phyloP scores from a whole-genome alignment of 2,797 vertebrate species.

The Spheniscus humboldti region DNA sequence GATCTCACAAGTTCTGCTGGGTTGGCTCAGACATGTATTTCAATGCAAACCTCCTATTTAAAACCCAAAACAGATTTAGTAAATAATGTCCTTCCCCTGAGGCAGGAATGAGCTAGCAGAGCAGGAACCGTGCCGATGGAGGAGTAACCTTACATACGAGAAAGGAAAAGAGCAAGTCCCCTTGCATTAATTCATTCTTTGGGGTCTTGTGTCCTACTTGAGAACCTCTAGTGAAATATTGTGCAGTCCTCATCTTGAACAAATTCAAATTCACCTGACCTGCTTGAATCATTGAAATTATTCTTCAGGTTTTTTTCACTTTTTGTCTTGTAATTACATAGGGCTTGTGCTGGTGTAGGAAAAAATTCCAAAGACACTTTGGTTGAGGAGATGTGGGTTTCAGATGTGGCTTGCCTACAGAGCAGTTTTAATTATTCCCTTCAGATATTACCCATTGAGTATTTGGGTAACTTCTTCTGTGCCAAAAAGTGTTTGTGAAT shows the following conservation, averaged over 20 bases:
- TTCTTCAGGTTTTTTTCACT: not conserved
- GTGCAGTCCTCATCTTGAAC: not conserved
- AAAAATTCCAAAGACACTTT: not conserved
- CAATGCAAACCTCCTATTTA: conserved; percentile 1
- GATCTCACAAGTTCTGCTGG: not conserved
- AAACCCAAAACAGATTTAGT: conserved; percentile 39
- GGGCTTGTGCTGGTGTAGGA: not conserved
- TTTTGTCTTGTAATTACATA: not conserved
- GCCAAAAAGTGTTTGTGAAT: not conserved
- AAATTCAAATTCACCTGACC: not conserved
- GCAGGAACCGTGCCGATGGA: accelerated
- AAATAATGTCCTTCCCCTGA: conserved; percentile 7
- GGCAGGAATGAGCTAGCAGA: not conserved
- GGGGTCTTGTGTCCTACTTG: not conserved
- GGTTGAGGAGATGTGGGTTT: not conserved
- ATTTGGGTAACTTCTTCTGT: not conserved
- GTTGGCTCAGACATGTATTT: not conserved
- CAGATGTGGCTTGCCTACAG: not conserved
- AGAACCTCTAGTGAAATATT: not conserved
- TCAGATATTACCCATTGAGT: not conserved
- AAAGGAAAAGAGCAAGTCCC: not conserved
- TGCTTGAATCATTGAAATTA: not conserved
- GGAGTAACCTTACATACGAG: not conserved
- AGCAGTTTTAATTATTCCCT: not conserved
- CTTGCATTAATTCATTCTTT: not conserved